A percentile compares a stretch with the other conserved stretches of the same genome.
Evolutionary conservation across 2,797 vertebrate species (phyloP).

Genomic region (Peromyscus aztecus): DNA sequence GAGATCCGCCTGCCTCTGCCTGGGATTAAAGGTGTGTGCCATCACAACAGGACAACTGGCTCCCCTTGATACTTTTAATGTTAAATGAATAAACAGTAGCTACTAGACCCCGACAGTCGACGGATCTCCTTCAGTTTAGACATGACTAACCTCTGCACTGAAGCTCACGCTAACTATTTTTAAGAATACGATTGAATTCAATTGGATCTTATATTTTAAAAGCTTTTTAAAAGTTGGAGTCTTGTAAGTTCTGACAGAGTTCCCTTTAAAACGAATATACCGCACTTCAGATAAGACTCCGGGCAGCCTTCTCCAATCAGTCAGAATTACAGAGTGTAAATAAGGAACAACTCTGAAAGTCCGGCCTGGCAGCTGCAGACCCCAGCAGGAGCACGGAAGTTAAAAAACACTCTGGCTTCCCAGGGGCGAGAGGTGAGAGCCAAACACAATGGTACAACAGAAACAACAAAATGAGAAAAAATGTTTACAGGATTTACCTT

Average conservation of each 20-base stretch:
- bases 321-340: conserved; percentile 59
- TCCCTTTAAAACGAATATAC: conserved; percentile 24
- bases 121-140: background rate
- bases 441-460: conserved; percentile 70
- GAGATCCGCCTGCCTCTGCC: no score
- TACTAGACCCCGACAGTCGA: background rate
- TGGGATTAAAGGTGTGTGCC: no score
- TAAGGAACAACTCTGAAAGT: conserved; percentile 60
- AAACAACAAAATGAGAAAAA: conserved; percentile 78
- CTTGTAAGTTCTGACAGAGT: conserved; percentile 1
- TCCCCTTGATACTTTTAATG: background rate
- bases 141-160: background rate
- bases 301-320: conserved; percentile 62
- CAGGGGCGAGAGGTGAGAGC: conserved; percentile 40
- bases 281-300: conserved; percentile 31
- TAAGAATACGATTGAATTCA: background rate
- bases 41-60: background rate
- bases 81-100: background rate
- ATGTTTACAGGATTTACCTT: conserved; percentile 81
- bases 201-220: conserved; percentile 27
- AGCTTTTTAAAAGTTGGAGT: background rate
- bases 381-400: conserved; percentile 57
- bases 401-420: conserved; percentile 62
- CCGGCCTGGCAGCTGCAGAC: conserved; percentile 30
- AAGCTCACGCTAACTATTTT: conserved; percentile 14